A percentile compares a stretch with the other conserved stretches of the same genome.
phyloP scores from a whole-genome alignment of 1,140 invertebrate species.

The Lepidotrigona ventralis region DNA sequence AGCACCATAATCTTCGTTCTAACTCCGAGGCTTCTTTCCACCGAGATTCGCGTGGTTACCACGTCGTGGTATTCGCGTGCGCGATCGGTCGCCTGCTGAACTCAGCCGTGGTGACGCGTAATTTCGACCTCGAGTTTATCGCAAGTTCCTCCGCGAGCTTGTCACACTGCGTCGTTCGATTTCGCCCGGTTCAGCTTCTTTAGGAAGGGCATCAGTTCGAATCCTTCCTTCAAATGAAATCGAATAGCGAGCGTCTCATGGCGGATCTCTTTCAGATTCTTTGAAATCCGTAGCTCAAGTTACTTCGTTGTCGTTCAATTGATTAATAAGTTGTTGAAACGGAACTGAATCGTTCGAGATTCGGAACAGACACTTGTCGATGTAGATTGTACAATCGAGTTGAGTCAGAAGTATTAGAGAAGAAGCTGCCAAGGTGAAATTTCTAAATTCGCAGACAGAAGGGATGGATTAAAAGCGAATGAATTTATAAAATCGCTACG shows the following conservation, averaged over 20 bases:
- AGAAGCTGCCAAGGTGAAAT: not conserved
- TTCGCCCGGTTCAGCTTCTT: not conserved
- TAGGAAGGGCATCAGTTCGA: not conserved
- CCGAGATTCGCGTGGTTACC: slow-evolving; percentile 24
- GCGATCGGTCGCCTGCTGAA: slow-evolving; percentile 38
- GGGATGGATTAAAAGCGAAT: not conserved
- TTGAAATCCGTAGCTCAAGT: too few species aligned
- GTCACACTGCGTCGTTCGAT: not conserved
- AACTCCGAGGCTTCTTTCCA: slow-evolving; percentile 31
- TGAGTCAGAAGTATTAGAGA: not conserved
- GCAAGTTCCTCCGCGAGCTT: not conserved
- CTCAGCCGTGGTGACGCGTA: slow-evolving; percentile 45
- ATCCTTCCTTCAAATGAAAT: too few species aligned
- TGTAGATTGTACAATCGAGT: not conserved
- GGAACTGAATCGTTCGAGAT: not conserved
- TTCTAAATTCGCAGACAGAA: too few species aligned
- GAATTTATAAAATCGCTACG: not conserved
- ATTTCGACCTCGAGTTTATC: slow-evolving; percentile 27
- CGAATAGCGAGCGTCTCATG: too few species aligned
- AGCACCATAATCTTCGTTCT: slow-evolving; percentile 43
- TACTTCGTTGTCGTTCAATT: too few species aligned
- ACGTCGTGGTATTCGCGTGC: slow-evolving; percentile 2
- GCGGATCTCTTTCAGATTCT: too few species aligned
- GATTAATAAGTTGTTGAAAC: not conserved
- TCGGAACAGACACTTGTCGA: not conserved